These are phyloP conservation scores for Carterocephalus palaemon DNA, from an alignment of 2,888 invertebrate genomes.

Conservation along the genomic window DNA sequence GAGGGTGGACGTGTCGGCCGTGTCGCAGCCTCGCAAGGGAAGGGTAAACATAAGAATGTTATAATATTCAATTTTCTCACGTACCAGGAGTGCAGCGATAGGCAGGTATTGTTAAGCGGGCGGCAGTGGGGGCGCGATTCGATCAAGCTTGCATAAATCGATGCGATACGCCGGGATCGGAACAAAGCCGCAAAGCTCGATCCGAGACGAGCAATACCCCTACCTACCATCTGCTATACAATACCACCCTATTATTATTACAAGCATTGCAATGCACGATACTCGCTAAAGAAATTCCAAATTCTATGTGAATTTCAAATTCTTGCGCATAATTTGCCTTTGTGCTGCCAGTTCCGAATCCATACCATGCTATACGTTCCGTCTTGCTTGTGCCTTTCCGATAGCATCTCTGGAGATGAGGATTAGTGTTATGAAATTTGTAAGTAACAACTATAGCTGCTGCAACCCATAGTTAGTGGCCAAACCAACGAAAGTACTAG, in stretches of 20 bases:
- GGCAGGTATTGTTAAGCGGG: conserved; percentile 55
- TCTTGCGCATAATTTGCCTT: conserved; percentile 24
- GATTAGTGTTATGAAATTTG: no score
- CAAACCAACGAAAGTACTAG: no score
- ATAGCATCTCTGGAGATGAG: no score
- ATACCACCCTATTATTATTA: conserved; percentile 31
- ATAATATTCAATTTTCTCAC: conserved; percentile 44
- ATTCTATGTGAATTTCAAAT: conserved; percentile 25
- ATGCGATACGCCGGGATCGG: conserved; percentile 70
- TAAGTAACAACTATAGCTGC: no score
- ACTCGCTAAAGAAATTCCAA: conserved; percentile 26
- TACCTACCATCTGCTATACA: conserved; percentile 34
- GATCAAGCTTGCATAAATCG: conserved; percentile 76
- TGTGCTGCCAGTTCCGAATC: conserved; percentile 17
- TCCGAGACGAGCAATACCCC: conserved; percentile 41
- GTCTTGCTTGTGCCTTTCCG: no score
- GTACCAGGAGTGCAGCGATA: conserved; percentile 43
- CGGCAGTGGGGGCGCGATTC: conserved; percentile 44
- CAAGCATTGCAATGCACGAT: conserved; percentile 29
- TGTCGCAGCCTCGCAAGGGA: no score
- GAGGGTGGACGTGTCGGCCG: conserved; percentile 7
- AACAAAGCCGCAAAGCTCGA: conserved; percentile 66
- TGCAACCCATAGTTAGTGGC: no score
- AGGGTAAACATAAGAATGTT: conserved; percentile 30
- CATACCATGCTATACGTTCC: no score